phyloP scores from a whole-genome alignment of 2,113 vertebrate genomes.

The Danio rerio region DNA sequence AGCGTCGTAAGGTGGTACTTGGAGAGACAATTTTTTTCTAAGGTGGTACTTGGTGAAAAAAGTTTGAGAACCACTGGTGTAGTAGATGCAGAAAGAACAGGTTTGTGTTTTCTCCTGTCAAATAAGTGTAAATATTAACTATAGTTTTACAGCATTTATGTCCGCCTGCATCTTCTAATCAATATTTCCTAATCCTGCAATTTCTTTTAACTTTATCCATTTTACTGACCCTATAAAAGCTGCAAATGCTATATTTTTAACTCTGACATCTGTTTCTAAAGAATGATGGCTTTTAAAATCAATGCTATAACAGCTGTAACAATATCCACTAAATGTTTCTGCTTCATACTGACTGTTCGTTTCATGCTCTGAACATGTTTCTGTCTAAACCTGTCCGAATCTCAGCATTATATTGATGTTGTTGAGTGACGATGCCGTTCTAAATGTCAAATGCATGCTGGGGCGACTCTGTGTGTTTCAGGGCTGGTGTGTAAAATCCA shows the following conservation, averaged over 20 bases:
- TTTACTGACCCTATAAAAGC: slow-evolving; percentile 47
- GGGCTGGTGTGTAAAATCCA: slow-evolving; percentile 85
- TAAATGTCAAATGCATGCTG: slow-evolving; percentile 32
- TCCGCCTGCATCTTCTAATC: slow-evolving; percentile 44
- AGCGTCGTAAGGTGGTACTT: too few relatives aligned
- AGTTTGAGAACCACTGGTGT: too few relatives aligned
- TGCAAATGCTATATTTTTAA: slow-evolving; percentile 59
- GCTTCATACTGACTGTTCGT: background rate
- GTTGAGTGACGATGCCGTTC: slow-evolving; percentile 12
- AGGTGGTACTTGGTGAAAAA: too few relatives aligned
- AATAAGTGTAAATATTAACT: background rate
- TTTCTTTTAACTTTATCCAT: background rate
- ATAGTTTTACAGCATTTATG: slow-evolving; percentile 49
- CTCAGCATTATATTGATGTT: slow-evolving; percentile 3
- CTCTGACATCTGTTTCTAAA: slow-evolving; percentile 64
- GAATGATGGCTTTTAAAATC: slow-evolving; percentile 50
- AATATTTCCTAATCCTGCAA: slow-evolving; percentile 45
- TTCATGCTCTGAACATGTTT: background rate
- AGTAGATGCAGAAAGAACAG: background rate
- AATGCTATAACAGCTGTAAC: slow-evolving; percentile 46
- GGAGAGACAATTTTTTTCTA: too few relatives aligned
- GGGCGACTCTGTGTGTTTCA: slow-evolving; percentile 71
- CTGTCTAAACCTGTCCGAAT: background rate
- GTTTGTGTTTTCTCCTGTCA: background rate
- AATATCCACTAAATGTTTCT: slow-evolving; percentile 24